Evolutionary conservation across 2,113 vertebrate species (phyloP), one percentile per base, ranked within the genome.

Genomic region (Hymenochirus boettgeri): DNA sequence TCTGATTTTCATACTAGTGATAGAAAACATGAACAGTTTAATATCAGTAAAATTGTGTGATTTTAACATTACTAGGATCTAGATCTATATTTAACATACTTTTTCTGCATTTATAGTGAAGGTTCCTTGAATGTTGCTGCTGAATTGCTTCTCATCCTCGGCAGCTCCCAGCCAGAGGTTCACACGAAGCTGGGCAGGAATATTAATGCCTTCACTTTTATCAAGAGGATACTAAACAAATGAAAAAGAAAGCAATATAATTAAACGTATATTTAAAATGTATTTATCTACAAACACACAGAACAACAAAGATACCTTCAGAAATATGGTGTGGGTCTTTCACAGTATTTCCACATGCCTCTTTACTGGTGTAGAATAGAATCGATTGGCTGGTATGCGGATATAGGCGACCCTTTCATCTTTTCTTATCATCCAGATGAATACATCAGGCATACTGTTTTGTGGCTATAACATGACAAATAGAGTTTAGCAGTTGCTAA

Each of bases 351-450:
- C 96, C 96, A 74, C 90, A 93, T 1, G 93, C 91, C 53, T 88
- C 83, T 1, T 88, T 85, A 1, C 89, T 85, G 3, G 84, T 77
- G 88, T 88, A 24, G 95, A 98, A 77, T 85, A 95, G 3, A 99
- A 80, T 42, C 86, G 82, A 57, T 97, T 86, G 8, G 96, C 95
- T 0, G 96, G 96, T 73, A 99, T 82, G 5, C 94, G 92, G 2
- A 86, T 82, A 26, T 88, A 99, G 17, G 96, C 95, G 59, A 98
- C 71, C 63, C 96, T 89, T 54, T 92, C 96, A 77, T 98, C 93
- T 6, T 93, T 96, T 1, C 90, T 83, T 47, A 99, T 84, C 96
- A 99, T 99, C 96, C 96, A 99, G 79, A 99, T 93, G 66, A 98
- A 89, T 21, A 98, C 86, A 22, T 99, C 96, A 19, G 96, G 96